phyloP scores from a whole-genome alignment of 2,797 vertebrate genomes.

The Acipenser ruthenus region DNA sequence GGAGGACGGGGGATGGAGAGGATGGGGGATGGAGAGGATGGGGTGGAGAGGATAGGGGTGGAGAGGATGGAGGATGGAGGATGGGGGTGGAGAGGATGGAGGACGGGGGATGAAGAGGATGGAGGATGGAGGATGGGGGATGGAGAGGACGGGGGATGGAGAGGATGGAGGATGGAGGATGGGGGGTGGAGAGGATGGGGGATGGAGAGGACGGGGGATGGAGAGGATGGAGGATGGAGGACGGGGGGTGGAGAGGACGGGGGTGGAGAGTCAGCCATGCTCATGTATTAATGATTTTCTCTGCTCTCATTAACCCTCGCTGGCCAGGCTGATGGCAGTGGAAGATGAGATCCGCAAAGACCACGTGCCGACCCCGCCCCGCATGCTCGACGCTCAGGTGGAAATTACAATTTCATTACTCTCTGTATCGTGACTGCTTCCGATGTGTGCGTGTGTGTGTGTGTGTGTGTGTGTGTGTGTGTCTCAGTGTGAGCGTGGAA shows the following conservation, averaged over 20 bases:
- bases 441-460: no score
- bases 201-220: no score
- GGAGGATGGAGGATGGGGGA: no score
- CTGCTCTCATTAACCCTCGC: constrained; percentile 20
- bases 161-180: neutral
- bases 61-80: no score
- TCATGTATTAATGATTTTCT: constrained; percentile 56
- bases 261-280: constrained; percentile 25
- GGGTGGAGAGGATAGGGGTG: no score
- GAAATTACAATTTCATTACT: constrained; percentile 74
- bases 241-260: neutral
- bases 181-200: neutral
- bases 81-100: no score
- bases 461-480: no score
- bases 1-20: no score
- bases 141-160: no score
- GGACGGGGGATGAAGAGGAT: no score
- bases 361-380: constrained; percentile 55
- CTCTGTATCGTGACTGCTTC: constrained; percentile 10
- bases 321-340: constrained; percentile 63
- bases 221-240: neutral
- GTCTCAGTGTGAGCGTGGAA: neutral
- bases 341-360: constrained; percentile 69
- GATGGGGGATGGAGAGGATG: no score
- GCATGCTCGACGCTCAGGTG: constrained; percentile 73